Evolutionary conservation across 2,113 vertebrate species (phyloP).

Genomic region (Chaetodon trifascialis): DNA sequence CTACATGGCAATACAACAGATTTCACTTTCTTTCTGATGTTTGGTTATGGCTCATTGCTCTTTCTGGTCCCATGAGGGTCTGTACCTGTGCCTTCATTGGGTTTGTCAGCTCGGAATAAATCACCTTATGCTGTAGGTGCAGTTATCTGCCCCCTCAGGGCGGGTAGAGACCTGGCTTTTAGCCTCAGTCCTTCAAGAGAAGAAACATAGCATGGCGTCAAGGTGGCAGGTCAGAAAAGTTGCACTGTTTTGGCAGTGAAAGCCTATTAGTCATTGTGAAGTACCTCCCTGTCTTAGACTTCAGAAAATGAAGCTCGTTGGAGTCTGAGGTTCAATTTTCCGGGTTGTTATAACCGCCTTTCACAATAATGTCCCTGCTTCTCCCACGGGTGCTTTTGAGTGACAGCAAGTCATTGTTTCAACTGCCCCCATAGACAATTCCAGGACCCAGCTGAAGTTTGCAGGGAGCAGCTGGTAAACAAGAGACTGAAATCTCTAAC

Average conservation of each 20-base stretch:
- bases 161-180: conserved; percentile 10
- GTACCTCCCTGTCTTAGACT: conserved; percentile 29
- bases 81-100: conserved; percentile 36
- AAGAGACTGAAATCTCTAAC: conserved; percentile 36
- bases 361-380: conserved; percentile 34
- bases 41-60: conserved; percentile 34
- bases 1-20: conserved; percentile 20
- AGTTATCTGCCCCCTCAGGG: conserved; percentile 25
- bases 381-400: conserved; percentile 43
- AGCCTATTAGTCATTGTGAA: conserved; percentile 40
- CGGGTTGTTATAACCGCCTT: conserved; percentile 36
- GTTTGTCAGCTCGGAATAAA: conserved; percentile 47
- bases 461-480: conserved; percentile 48
- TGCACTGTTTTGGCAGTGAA: conserved; percentile 25
- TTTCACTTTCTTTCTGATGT: conserved; percentile 16
- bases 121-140: conserved; percentile 40
- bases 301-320: conserved; percentile 28
- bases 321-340: conserved; percentile 37
- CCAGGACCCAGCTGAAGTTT: conserved; percentile 11
- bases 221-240: background rate
- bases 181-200: background rate
- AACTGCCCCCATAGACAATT: conserved; percentile 20
- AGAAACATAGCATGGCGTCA: background rate
- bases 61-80: conserved; percentile 7
- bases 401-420: conserved; percentile 58